Evolutionary conservation across 2,113 vertebrate genomes (phyloP).

Genomic region (Eolophus roseicapilla): DNA sequence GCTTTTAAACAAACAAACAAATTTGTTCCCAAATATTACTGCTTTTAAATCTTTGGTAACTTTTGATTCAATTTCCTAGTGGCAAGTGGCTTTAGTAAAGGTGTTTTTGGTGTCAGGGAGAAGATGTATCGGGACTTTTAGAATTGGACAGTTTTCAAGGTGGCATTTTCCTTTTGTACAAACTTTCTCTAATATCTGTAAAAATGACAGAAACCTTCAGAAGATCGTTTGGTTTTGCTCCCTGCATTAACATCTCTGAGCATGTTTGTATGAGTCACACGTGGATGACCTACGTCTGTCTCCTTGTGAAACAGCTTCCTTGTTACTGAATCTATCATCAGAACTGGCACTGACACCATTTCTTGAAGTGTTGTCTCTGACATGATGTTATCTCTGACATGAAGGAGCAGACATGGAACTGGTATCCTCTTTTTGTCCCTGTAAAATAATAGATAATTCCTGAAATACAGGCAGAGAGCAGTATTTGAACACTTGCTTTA

Average conservation of each 20-base stretch:
- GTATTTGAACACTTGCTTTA: conserved; percentile 4
- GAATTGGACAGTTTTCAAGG: not conserved
- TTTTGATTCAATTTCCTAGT: not conserved
- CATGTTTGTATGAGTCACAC: not conserved
- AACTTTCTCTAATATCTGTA: not conserved
- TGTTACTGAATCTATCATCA: not conserved
- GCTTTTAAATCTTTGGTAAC: not conserved
- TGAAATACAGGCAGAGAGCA: not conserved
- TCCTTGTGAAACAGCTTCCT: not conserved
- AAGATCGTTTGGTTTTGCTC: not conserved
- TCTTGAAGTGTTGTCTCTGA: not conserved
- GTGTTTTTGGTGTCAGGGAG: no score
- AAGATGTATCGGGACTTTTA: not conserved
- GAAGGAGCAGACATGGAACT: not conserved
- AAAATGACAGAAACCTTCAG: not conserved
- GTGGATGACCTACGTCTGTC: not conserved
- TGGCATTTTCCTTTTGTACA: not conserved
- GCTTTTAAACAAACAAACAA: not conserved
- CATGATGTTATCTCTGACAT: not conserved
- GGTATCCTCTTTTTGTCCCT: not conserved
- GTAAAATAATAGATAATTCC: not conserved
- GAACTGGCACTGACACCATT: not conserved
- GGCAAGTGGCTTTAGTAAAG: not conserved
- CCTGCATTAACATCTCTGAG: not conserved
- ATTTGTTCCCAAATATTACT: not conserved